A percentile compares a stretch with the other conserved stretches of the same genome.
These are phyloP conservation scores for Bergia sp. DNA, from an alignment of 92 coral and sea anemone genomes.

Conservation along the genomic window DNA sequence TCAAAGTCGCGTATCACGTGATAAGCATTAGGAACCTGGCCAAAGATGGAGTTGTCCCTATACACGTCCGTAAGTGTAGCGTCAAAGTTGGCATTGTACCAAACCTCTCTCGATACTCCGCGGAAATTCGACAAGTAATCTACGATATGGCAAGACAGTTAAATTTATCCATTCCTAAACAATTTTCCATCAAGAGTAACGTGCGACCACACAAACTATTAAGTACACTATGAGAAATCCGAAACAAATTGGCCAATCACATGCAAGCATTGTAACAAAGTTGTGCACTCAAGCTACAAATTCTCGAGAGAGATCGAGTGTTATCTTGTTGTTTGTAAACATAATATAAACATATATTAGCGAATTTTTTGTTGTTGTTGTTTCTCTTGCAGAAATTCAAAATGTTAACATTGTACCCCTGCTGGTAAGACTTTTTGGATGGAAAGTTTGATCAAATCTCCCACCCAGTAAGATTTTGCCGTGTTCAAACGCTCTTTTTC, in stretches of 20 bases:
- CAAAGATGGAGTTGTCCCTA: conserved; percentile 36
- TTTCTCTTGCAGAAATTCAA: neutral
- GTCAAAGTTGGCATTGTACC: conserved; percentile 36
- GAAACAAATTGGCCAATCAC: too few relatives aligned
- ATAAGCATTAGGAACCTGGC: neutral
- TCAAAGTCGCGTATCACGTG: conserved; percentile 25
- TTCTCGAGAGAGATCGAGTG: too few relatives aligned
- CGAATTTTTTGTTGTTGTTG: too few relatives aligned
- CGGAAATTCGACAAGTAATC: conserved; percentile 8
- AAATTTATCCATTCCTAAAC: neutral
- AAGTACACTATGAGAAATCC: too few relatives aligned
- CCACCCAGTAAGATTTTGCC: too few relatives aligned
- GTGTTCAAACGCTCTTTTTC: too few relatives aligned
- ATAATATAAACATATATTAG: too few relatives aligned
- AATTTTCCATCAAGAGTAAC: neutral
- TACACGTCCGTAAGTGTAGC: neutral
- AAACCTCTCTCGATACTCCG: conserved; percentile 49
- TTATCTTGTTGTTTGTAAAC: too few relatives aligned
- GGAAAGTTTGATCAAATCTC: neutral
- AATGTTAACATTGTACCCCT: neutral
- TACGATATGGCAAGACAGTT: neutral
- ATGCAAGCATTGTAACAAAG: neutral
- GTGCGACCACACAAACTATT: too few relatives aligned
- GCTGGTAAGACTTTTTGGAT: too few relatives aligned
- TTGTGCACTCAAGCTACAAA: too few relatives aligned